Conservation (phyloP, 2,888 invertebrate species). For the Rhopalosiphum nymphaeae region DNA sequence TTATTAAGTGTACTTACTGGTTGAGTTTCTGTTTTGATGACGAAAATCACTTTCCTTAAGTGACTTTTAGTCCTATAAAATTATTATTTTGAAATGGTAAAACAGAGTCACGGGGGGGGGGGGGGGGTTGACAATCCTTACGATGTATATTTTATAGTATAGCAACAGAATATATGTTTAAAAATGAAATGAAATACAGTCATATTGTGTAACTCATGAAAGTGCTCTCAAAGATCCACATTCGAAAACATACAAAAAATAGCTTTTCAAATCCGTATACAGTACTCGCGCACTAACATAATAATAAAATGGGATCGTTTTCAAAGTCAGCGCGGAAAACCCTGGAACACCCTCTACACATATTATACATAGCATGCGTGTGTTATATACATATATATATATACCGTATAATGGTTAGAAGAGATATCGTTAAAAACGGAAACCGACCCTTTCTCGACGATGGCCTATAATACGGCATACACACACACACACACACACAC, state of each 20-base stretch:
- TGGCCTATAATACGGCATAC: neutral
- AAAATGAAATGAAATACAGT: neutral
- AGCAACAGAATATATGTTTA: neutral
- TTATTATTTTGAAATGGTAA: neutral
- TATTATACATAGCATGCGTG: neutral
- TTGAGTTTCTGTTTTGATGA: neutral
- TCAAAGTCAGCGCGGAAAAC: neutral
- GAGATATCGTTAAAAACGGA: conserved; percentile 61
- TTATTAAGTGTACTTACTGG: no score
- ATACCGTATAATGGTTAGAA: conserved; percentile 17
- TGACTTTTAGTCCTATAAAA: neutral
- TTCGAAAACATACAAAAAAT: neutral
- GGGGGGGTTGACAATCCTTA: neutral
- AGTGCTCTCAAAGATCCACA: neutral
- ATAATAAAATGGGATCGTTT: neutral
- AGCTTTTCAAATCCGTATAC: neutral
- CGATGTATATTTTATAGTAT: neutral
- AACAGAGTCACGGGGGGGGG: neutral
- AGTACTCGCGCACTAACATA: neutral
- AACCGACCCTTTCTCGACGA: conserved; percentile 57
- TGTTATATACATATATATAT: neutral
- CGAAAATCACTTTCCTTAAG: neutral
- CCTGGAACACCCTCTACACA: neutral
- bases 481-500: neutral
- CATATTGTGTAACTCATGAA: neutral